These are phyloP conservation scores for Hydractinia symbiolongicarpus DNA, from an alignment of 30 jellyfish, hydroid and myxozoan genomes.

Conservation along the genomic window DNA sequence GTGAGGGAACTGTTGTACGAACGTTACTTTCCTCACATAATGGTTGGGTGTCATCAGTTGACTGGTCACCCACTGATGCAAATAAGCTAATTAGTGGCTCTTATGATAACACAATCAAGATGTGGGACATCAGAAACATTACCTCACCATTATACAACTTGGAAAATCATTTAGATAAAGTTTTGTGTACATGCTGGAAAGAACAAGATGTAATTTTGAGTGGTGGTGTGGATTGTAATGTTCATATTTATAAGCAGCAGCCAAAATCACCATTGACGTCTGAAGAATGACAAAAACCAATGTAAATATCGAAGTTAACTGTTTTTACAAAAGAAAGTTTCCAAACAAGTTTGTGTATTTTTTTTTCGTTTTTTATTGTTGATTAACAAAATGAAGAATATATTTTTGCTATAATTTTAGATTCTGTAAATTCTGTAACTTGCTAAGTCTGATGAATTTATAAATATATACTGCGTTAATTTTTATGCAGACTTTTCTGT, in stretches of 20 bases:
- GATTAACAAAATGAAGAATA: too few relatives aligned
- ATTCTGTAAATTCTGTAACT: too few relatives aligned
- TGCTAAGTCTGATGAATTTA: too few relatives aligned
- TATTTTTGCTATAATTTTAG: too few relatives aligned
- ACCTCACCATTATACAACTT: conserved; percentile 43
- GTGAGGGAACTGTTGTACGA: conserved; percentile 75
- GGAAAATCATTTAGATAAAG: conserved; percentile 77
- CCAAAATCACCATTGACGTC: not conserved
- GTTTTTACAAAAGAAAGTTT: too few relatives aligned
- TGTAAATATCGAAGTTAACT: too few relatives aligned
- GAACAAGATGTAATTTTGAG: conserved; percentile 30
- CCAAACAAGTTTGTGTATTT: too few relatives aligned
- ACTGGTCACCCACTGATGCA: conserved; percentile 87
- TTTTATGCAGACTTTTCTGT: too few relatives aligned
- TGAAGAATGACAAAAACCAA: not conserved
- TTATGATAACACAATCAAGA: conserved; percentile 52
- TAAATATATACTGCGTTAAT: too few relatives aligned
- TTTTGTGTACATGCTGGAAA: conserved; percentile 70
- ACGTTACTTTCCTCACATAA: conserved; percentile 68
- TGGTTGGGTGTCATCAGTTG: conserved; percentile 95
- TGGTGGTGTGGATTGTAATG: conserved; percentile 35
- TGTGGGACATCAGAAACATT: conserved; percentile 89
- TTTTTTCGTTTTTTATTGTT: too few relatives aligned
- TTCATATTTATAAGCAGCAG: conserved; percentile 18
- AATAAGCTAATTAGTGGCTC: conserved; percentile 69